These are phyloP conservation scores for Meteorus cinctellus DNA, from an alignment of 2,888 invertebrate genomes.

Conservation along the genomic window DNA sequence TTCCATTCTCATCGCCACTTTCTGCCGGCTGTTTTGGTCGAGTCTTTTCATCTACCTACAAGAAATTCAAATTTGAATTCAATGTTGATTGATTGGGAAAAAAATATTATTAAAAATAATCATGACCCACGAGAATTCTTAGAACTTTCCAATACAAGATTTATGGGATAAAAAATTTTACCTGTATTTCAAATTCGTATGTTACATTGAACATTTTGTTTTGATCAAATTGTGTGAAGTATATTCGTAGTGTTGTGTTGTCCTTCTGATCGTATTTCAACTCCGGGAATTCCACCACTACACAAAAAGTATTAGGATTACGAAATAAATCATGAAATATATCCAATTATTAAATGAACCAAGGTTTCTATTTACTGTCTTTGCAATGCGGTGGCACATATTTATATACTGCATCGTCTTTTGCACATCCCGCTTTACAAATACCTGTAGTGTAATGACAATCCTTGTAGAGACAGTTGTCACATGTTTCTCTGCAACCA, in stretches of 20 bases:
- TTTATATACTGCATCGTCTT: not conserved
- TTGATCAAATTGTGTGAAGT: not conserved
- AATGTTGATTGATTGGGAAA: not conserved
- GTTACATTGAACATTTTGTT: not conserved
- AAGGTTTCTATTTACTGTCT: constrained; percentile 48
- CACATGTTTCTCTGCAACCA: constrained; percentile 57
- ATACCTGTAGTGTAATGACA: constrained; percentile 55
- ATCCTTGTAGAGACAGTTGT: constrained; percentile 45
- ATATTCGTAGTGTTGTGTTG: constrained; percentile 37
- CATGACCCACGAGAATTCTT: too few species aligned
- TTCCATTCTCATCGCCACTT: not conserved
- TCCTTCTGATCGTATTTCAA: constrained; percentile 36
- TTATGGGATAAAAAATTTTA: not conserved
- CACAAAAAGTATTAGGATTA: not conserved
- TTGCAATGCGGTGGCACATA: constrained; percentile 55
- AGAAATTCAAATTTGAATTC: not conserved
- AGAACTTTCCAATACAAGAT: too few species aligned
- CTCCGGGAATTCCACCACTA: not conserved
- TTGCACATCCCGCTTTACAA: constrained; percentile 51
- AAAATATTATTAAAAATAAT: too few species aligned
- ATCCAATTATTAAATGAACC: too few species aligned
- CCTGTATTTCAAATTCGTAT: constrained; percentile 7
- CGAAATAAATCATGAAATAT: not conserved
- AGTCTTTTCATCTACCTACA: not conserved
- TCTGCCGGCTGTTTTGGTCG: not conserved